Conservation (phyloP, 2,888 invertebrate genomes). For the Molanna angustata region DNA sequence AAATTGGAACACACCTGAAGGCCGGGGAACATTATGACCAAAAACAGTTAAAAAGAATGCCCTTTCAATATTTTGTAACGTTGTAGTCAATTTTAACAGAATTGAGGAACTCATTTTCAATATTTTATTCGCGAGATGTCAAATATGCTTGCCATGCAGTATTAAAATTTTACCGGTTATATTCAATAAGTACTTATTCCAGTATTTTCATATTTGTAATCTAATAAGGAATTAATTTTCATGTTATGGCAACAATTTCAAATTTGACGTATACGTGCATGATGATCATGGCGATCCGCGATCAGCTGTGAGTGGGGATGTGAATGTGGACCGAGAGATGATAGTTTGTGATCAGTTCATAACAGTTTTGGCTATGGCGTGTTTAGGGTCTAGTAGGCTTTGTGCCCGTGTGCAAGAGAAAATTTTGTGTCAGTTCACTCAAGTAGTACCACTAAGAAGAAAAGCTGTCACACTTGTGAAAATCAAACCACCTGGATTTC, state of each 20-base stretch:
- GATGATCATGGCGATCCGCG: slow-evolving; percentile 45
- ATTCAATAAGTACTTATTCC: no score
- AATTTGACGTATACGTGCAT: slow-evolving; percentile 18
- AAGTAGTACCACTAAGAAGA: slow-evolving; percentile 62
- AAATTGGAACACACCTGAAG: slow-evolving; percentile 27
- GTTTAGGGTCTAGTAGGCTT: slow-evolving; percentile 78
- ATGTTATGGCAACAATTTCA: slow-evolving; percentile 7
- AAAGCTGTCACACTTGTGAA: slow-evolving; percentile 65
- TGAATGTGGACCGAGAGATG: slow-evolving; percentile 29
- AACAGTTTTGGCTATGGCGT: slow-evolving; percentile 79
- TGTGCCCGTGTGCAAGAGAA: slow-evolving; percentile 79
- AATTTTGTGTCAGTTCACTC: slow-evolving; percentile 75
- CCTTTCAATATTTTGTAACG: slow-evolving; percentile 19
- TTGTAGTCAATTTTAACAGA: slow-evolving; percentile 2
- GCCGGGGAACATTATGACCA: slow-evolving; percentile 25
- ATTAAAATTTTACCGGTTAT: not conserved
- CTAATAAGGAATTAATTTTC: not conserved
- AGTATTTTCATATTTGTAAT: no score
- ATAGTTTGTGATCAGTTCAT: slow-evolving; percentile 48
- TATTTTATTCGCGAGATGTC: not conserved
- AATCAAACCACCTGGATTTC: slow-evolving; percentile 64
- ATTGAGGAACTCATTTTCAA: slow-evolving; percentile 10
- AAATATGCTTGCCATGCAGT: not conserved
- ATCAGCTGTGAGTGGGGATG: slow-evolving; percentile 49
- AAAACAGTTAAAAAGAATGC: slow-evolving; percentile 16